phyloP scores from a whole-genome alignment of 1,140 invertebrate genomes.

The Oedothorax gibbosus region DNA sequence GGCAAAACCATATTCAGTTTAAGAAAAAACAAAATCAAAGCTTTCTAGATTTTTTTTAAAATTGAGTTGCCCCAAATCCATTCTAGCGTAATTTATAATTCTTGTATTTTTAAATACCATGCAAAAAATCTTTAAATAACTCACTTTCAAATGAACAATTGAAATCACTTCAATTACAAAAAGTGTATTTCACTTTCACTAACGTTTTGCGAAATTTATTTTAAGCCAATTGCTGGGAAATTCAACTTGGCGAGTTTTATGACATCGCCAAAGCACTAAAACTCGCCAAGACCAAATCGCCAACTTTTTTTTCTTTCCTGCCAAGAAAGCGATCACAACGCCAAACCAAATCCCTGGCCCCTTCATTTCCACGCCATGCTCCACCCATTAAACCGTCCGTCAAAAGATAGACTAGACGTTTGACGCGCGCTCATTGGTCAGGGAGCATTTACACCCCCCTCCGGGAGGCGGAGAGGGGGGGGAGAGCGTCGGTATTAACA shows the following conservation, averaged over 20 bases:
- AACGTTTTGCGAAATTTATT: not conserved
- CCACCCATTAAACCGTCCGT: slow-evolving; percentile 45
- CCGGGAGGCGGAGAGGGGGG: not conserved
- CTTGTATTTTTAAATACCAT: no score
- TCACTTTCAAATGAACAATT: no score
- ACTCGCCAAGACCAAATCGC: not conserved
- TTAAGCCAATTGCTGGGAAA: not conserved
- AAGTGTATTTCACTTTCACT: not conserved
- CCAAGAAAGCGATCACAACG: slow-evolving; percentile 23
- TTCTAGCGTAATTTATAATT: no score
- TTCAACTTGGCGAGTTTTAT: not conserved
- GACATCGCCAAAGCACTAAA: not conserved
- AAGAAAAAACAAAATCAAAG: no score
- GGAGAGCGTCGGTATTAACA: slow-evolving; percentile 39
- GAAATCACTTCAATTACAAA: no score
- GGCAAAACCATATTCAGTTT: no score
- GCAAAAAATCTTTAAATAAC: no score
- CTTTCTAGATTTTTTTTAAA: no score
- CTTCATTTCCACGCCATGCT: slow-evolving; percentile 52
- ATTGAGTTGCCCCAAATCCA: no score
- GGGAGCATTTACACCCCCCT: not conserved
- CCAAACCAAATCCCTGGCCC: not conserved
- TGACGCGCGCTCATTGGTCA: slow-evolving; percentile 37
- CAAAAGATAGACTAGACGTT: slow-evolving; percentile 28
- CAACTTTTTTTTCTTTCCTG: not conserved